phyloP scores from a whole-genome alignment of 2,797 vertebrate species.

The Aplochiton taeniatus region DNA sequence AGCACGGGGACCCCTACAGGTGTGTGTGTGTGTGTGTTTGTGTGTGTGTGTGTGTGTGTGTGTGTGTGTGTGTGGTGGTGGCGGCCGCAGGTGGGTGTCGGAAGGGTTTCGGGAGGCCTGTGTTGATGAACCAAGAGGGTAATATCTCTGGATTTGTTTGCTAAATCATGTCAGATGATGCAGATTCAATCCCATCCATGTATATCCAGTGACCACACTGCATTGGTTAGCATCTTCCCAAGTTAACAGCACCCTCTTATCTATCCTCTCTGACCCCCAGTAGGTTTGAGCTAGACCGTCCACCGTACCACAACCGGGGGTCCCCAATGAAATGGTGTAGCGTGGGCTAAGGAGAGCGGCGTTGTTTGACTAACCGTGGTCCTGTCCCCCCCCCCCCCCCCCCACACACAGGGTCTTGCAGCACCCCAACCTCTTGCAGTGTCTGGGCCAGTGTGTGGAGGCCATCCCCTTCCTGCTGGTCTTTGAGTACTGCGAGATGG shows the following conservation, averaged over 20 bases:
- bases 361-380: background rate
- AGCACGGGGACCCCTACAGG: constrained; percentile 94
- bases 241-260: constrained; percentile 50
- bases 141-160: too few relatives aligned
- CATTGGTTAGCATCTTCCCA: background rate
- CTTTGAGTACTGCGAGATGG: constrained; percentile 97
- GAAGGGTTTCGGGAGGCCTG: too few relatives aligned
- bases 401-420: constrained; percentile 74
- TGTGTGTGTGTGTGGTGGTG: too few relatives aligned
- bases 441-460: constrained; percentile 93
- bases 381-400: background rate
- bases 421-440: constrained; percentile 95
- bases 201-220: constrained; percentile 4
- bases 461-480: constrained; percentile 94
- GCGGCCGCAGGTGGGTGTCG: too few relatives aligned
- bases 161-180: too few relatives aligned
- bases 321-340: too few relatives aligned
- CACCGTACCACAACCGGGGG: too few relatives aligned
- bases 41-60: background rate
- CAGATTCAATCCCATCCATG: too few relatives aligned
- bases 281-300: background rate
- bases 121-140: too few relatives aligned
- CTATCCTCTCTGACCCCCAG: constrained; percentile 34
- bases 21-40: constrained; percentile 48
- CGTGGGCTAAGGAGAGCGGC: too few relatives aligned